Percentiles rank a stretch among this genome's conserved stretches.
These are phyloP conservation scores for Drosophila meridiana DNA, from an alignment of 2,888 invertebrate genomes.

Conservation along the genomic window DNA sequence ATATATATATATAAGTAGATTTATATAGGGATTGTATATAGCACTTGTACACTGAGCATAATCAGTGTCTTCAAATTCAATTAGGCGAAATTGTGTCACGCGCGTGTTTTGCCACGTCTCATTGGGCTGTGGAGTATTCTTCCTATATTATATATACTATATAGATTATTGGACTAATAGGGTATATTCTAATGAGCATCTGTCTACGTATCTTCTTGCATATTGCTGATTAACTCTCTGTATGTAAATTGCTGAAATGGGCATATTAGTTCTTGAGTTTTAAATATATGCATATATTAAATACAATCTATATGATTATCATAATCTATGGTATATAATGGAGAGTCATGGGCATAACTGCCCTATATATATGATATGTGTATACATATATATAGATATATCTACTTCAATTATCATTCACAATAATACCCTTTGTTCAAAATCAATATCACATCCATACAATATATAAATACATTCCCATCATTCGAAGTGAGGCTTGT, in stretches of 20 bases:
- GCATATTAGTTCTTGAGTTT: not conserved
- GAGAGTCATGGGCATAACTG: no score
- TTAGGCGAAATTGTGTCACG: constrained; percentile 74
- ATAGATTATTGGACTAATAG: not conserved
- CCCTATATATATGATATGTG: no score
- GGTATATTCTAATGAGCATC: not conserved
- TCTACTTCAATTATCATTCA: not conserved
- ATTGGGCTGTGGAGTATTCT: constrained; percentile 1
- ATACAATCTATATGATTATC: no score
- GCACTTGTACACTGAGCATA: constrained; percentile 17
- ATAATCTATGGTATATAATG: no score
- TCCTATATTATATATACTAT: constrained; percentile 3
- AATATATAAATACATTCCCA: not conserved
- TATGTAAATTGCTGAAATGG: not conserved
- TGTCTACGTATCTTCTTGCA: not conserved
- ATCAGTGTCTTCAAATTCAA: constrained; percentile 68
- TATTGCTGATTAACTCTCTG: not conserved
- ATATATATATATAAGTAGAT: not conserved
- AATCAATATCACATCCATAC: not conserved
- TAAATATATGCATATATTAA: not conserved
- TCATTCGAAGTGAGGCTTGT: not conserved
- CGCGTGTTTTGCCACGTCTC: constrained; percentile 39
- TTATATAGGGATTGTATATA: not conserved
- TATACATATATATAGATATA: not conserved
- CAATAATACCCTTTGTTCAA: not conserved